Evolutionary conservation across 2,888 invertebrate genomes (phyloP).

Genomic region (Orchesella flavescens): DNA sequence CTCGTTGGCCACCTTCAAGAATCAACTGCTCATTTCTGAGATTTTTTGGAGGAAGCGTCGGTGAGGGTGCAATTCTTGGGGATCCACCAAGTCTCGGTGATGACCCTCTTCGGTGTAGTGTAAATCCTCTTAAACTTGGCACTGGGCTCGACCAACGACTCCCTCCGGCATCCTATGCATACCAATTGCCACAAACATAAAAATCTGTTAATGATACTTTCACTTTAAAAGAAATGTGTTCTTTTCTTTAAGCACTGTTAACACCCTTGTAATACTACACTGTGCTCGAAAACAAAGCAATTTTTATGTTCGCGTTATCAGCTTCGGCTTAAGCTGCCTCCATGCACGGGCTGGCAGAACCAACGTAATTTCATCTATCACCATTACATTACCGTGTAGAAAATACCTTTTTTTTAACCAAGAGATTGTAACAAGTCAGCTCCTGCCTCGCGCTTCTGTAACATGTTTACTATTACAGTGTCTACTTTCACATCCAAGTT

Average conservation of each 20-base stretch:
- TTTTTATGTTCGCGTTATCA: too few relatives aligned
- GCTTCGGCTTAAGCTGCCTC: too few relatives aligned
- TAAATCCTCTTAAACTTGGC: conserved; percentile 71
- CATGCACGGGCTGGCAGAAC: too few relatives aligned
- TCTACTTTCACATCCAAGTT: too few relatives aligned
- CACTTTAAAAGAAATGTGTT: not conserved
- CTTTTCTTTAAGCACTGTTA: not conserved
- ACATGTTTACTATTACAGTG: too few relatives aligned
- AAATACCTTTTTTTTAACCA: too few relatives aligned
- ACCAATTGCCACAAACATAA: conserved; percentile 41
- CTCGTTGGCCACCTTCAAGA: conserved; percentile 52
- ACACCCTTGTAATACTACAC: too few relatives aligned
- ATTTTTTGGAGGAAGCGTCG: conserved; percentile 69
- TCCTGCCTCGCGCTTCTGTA: too few relatives aligned
- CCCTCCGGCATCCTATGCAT: conserved; percentile 65
- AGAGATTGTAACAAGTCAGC: too few relatives aligned
- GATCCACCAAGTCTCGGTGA: conserved; percentile 72
- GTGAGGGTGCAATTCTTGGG: conserved; percentile 71
- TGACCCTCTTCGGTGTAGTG: conserved; percentile 70
- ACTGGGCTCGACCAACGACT: conserved; percentile 72
- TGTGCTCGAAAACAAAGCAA: too few relatives aligned
- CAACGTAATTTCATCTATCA: too few relatives aligned
- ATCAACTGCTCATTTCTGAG: conserved; percentile 66
- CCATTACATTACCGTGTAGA: too few relatives aligned
- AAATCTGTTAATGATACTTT: conserved; percentile 33